Evolutionary conservation across 1,140 invertebrate species (phyloP).

Genomic region (Ceratoteleas bidentatus): DNA sequence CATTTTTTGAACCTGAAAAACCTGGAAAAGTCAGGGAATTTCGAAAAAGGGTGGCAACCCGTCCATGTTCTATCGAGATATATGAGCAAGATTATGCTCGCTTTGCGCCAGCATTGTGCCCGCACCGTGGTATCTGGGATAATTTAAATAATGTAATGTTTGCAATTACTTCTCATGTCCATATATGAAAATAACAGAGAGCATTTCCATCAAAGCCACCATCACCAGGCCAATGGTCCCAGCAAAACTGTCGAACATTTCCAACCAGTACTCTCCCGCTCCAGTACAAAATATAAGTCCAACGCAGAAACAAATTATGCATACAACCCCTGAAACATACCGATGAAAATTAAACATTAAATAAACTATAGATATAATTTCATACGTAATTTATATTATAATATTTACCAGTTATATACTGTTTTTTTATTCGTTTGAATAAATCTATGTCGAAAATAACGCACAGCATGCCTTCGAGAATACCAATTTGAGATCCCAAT

Average conservation of each 20-base stretch:
- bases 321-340: conserved; percentile 86
- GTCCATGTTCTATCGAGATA: no score
- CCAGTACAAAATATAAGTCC: conserved; percentile 95
- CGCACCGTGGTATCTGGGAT: no score
- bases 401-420: conserved; percentile 89
- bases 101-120: no score
- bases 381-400: background rate
- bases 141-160: no score
- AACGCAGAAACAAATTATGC: conserved; percentile 91
- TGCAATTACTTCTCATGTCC: conserved; percentile 90
- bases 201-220: conserved; percentile 94
- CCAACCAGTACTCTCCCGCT: conserved; percentile 97
- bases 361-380: background rate
- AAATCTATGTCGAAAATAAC: conserved; percentile 96
- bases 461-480: conserved; percentile 95
- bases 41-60: no score
- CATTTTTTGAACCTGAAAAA: no score
- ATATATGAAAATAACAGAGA: conserved; percentile 94
- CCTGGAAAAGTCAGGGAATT: no score
- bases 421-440: conserved; percentile 92
- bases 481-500: conserved; percentile 94
- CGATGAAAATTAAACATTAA: background rate
- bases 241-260: conserved; percentile 96
- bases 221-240: conserved; percentile 95
- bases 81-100: no score